Conservation (phyloP, 2,888 invertebrate genomes). For the Sarcophaga variegata region DNA sequence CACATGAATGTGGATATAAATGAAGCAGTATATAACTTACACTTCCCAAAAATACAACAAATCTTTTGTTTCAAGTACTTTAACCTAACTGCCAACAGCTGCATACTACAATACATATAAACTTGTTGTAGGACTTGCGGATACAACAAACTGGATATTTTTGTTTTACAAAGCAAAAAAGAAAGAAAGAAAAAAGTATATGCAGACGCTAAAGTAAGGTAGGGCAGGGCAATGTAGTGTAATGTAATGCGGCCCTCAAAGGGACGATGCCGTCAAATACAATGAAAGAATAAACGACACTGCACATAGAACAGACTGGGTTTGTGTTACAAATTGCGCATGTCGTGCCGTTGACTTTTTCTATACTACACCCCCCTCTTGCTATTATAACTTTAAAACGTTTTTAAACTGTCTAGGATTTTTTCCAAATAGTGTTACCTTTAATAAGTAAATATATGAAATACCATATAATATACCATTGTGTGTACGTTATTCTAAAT, state of each 20-base stretch:
- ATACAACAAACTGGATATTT: slow-evolving; percentile 61
- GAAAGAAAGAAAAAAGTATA: slow-evolving; percentile 38
- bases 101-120: slow-evolving; percentile 66
- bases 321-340: slow-evolving; percentile 82
- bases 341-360: slow-evolving; percentile 76
- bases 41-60: slow-evolving; percentile 71
- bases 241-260: slow-evolving; percentile 69
- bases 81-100: slow-evolving; percentile 70
- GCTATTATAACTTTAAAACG: slow-evolving; percentile 40
- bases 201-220: slow-evolving; percentile 68
- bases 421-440: slow-evolving; percentile 66
- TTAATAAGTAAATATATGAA: slow-evolving; percentile 64
- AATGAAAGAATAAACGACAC: slow-evolving; percentile 67
- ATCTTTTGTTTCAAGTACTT: slow-evolving; percentile 70
- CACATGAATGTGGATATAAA: slow-evolving; percentile 9
- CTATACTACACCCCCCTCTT: slow-evolving; percentile 51
- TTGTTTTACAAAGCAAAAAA: slow-evolving; percentile 2
- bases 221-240: slow-evolving; percentile 70
- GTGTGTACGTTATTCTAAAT: slow-evolving; percentile 48
- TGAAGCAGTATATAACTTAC: slow-evolving; percentile 67
- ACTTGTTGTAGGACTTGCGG: slow-evolving; percentile 68
- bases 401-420: slow-evolving; percentile 70
- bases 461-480: slow-evolving; percentile 38
- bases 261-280: slow-evolving; percentile 69
- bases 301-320: slow-evolving; percentile 79